Percentiles rank a stretch among this genome's conserved stretches.
phyloP scores from a whole-genome alignment of 2,113 vertebrate species.

The Dryoscopus gambensis region DNA sequence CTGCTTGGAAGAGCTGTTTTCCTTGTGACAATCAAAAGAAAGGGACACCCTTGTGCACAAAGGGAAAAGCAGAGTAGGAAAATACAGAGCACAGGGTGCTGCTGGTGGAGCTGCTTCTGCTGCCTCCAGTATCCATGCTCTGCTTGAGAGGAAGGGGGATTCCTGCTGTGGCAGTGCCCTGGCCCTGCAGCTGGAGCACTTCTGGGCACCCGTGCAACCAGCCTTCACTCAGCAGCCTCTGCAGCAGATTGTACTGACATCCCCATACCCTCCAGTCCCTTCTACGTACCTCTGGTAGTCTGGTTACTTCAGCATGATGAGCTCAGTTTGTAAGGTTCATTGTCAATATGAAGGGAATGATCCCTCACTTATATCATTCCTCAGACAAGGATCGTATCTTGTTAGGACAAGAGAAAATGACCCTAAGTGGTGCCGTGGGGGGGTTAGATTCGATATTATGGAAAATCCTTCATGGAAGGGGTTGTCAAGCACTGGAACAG shows the following conservation, averaged over 20 bases:
- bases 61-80: not conserved
- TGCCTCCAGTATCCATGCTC: fast-evolving
- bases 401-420: not conserved
- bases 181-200: not conserved
- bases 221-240: not conserved
- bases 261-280: not conserved
- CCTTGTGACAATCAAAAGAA: not conserved
- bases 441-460: not conserved
- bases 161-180: not conserved
- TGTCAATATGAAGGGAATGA: not conserved
- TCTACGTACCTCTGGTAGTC: fast-evolving
- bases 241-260: not conserved
- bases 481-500: not conserved
- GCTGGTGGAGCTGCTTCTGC: not conserved
- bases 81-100: not conserved
- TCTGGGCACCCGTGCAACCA: not conserved
- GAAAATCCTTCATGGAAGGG: not conserved
- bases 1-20: not conserved
- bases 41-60: not conserved
- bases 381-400: not conserved
- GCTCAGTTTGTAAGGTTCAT: not conserved
- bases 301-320: not conserved
- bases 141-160: not conserved
- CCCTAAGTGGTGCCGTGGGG: not conserved
- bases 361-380: not conserved